Evolutionary conservation across 1,140 invertebrate genomes (phyloP).

Genomic region (Drosophila albomicans): DNA sequence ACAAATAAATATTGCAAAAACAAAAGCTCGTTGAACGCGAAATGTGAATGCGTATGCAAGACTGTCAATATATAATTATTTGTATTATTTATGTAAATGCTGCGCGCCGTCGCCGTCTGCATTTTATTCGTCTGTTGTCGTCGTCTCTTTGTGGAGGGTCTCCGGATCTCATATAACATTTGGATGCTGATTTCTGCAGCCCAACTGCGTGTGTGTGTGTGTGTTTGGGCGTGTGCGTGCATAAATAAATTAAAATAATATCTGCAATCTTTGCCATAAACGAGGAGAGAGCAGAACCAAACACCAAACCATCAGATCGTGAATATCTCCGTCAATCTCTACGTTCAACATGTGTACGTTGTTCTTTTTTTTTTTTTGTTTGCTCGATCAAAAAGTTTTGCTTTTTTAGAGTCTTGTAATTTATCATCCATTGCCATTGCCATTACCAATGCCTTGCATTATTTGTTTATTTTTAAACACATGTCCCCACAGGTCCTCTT

Average conservation of each 20-base stretch:
- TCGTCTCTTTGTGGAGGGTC: constrained; percentile 68
- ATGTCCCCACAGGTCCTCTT: constrained; percentile 50
- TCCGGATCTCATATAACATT: constrained; percentile 65
- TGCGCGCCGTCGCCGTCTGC: constrained; percentile 6
- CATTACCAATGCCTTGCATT: constrained; percentile 53
- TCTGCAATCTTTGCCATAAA: constrained; percentile 71
- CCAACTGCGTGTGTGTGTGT: constrained; percentile 16
- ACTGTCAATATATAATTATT: constrained; percentile 17
- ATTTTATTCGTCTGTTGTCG: constrained; percentile 5
- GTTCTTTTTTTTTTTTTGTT: constrained; percentile 34
- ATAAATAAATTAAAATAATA: constrained; percentile 81
- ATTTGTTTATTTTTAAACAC: constrained; percentile 81
- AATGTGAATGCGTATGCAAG: constrained; percentile 30
- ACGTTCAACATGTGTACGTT: constrained; percentile 69
- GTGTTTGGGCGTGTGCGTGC: constrained; percentile 53
- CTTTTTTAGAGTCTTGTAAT: constrained; percentile 42
- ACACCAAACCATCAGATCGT: constrained; percentile 25
- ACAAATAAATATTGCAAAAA: constrained; percentile 18
- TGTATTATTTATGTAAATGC: constrained; percentile 36
- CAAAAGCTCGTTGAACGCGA: constrained; percentile 30
- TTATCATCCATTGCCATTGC: constrained; percentile 55
- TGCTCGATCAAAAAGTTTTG: constrained; percentile 46
- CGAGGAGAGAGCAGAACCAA: constrained; percentile 14
- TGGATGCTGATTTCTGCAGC: constrained; percentile 65
- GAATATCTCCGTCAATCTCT: constrained; percentile 11